These are phyloP conservation scores for Strigops habroptila DNA, from an alignment of 2,113 vertebrate species.

Conservation along the genomic window DNA sequence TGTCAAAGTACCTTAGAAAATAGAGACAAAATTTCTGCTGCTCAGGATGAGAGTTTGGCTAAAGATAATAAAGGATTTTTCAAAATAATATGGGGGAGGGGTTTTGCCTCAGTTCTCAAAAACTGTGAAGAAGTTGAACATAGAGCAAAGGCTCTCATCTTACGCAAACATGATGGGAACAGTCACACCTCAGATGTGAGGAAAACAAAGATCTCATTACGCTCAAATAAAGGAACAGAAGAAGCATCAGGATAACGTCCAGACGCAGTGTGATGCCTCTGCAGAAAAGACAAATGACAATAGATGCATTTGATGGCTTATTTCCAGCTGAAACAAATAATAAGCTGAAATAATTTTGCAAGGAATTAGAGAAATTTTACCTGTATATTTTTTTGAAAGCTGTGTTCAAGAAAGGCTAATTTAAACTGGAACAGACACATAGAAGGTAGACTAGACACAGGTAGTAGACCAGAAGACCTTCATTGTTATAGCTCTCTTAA, in stretches of 20 bases:
- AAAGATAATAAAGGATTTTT: background rate
- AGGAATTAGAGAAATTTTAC: background rate
- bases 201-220: background rate
- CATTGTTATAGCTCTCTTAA: background rate
- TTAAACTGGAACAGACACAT: background rate
- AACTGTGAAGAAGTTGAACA: background rate
- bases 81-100: background rate
- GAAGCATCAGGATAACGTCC: background rate
- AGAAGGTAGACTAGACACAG: background rate
- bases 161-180: background rate
- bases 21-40: background rate
- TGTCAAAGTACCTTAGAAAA: background rate
- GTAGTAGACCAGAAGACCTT: background rate
- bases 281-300: slow-evolving; percentile 2
- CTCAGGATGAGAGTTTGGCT: background rate
- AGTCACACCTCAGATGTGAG: background rate
- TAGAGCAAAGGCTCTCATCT: background rate
- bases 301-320: background rate
- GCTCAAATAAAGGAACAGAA: background rate
- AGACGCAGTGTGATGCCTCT: background rate
- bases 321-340: background rate
- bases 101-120: background rate
- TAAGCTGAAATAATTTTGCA: background rate
- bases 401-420: background rate
- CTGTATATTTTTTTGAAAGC: background rate